Base-by-base conservation (phyloP, 2,113 vertebrate species). In the Pagrus major region DNA sequence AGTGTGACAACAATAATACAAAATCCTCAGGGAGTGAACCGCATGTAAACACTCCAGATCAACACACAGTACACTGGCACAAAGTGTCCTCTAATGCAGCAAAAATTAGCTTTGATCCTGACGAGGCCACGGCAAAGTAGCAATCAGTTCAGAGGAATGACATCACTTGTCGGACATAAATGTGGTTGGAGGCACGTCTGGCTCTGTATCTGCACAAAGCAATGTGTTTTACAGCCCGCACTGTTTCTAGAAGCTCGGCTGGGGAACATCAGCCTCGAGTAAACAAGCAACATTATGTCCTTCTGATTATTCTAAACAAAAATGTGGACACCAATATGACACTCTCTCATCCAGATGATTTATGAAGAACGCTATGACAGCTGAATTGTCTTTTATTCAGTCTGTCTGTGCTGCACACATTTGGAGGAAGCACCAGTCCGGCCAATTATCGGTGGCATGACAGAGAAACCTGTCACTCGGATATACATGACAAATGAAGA, bases 1-100 rank as follows among this genome's bases (percentile, higher is more conserved):
- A 92, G 90, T 83, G 77, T 87, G 91, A 93, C 92, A 94, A 93
- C 92, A 90, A 91, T 94, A 91, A 92, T 88, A 84, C 88, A 58
- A 86, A 89, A 93, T 92, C 94, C 91, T 88, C 64, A 51, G 93
- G 92, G 93, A 92, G 72, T 58, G 79, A 92, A 89, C 81, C 41
- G 67, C 86, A 71, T 91, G 85, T 94, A 91, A 92, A 94, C 92
- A 93, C 91, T 64, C 70, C 83, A 84, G 86, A 85, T 89, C 83
- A 78, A 78, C 87, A 86, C 61, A 83, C 74, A 46, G 78, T 71
- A 80, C 81, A 84, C 81, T 70, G 67, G 68, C 79, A 86, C 73
- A 85, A 83, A 80, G 79, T 86, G 88, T 91, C 80, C 86, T 85
- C 76, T 71, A 88, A 88, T 79, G 81, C 81, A 69, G 71, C 56